Conservation (phyloP, 1,140 invertebrate genomes). For the Sitophilus oryzae region DNA sequence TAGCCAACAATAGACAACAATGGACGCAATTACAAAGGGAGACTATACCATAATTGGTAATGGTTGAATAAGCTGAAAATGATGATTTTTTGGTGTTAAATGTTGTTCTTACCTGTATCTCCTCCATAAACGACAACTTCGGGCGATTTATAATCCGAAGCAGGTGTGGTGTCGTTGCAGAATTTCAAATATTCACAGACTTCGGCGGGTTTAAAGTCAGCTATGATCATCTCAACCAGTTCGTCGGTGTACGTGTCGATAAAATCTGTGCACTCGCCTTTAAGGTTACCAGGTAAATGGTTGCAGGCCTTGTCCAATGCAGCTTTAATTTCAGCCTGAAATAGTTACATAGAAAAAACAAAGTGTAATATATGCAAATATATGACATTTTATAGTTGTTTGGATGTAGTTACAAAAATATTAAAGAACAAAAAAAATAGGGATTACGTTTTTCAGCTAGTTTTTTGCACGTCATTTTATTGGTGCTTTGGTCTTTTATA, state of each 20-base stretch:
- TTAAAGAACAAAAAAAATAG: too few relatives aligned
- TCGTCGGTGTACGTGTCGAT: constrained; percentile 70
- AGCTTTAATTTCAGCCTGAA: constrained; percentile 60
- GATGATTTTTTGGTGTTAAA: neutral
- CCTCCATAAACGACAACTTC: constrained; percentile 12
- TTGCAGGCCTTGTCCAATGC: constrained; percentile 68
- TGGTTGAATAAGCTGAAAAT: too few relatives aligned
- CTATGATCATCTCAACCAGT: constrained; percentile 69
- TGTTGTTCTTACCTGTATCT: constrained; percentile 21
- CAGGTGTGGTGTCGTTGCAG: constrained; percentile 48
- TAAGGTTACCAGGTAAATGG: constrained; percentile 58
- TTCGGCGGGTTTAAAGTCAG: constrained; percentile 70
- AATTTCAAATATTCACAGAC: constrained; percentile 71
- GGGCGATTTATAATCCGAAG: neutral
- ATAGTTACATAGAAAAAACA: too few relatives aligned
- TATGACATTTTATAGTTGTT: too few relatives aligned
- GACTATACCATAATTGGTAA: too few relatives aligned
- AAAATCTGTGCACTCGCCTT: constrained; percentile 64
- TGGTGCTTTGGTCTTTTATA: too few relatives aligned
- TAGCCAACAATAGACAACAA: too few relatives aligned
- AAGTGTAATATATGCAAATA: too few relatives aligned
- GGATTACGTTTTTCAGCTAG: too few relatives aligned
- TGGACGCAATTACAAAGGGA: too few relatives aligned
- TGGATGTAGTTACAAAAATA: too few relatives aligned
- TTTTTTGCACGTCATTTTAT: too few relatives aligned